Conservation (phyloP, 2,113 vertebrate species). For the Salminus brasiliensis region DNA sequence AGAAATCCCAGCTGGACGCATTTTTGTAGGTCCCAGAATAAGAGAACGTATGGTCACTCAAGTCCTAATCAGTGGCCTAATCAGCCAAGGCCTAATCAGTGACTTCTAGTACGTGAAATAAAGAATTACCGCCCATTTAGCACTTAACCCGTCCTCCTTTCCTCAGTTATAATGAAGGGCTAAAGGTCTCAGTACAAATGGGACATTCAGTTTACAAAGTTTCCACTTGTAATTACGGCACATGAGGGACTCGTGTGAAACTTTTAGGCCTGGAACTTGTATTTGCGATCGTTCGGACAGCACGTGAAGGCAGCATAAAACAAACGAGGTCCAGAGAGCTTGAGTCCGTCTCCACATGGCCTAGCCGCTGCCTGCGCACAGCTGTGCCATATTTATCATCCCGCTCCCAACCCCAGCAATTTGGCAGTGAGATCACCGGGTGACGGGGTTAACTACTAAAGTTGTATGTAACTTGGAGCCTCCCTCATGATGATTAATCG, state of each 20-base stretch:
- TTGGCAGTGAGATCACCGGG: slow-evolving; percentile 86
- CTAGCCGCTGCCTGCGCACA: slow-evolving; percentile 65
- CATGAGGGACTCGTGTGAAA: not conserved
- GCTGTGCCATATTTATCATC: slow-evolving; percentile 86
- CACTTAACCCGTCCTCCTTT: too few species aligned
- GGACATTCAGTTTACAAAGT: not conserved
- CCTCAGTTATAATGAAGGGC: not conserved
- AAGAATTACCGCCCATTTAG: too few species aligned
- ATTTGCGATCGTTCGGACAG: not conserved
- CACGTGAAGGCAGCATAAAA: slow-evolving; percentile 20
- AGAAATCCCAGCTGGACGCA: too few species aligned
- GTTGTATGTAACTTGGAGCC: slow-evolving; percentile 89
- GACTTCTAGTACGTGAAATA: too few species aligned
- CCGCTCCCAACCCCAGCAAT: slow-evolving; percentile 80
- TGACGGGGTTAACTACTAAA: slow-evolving; percentile 94
- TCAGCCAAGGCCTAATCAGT: too few species aligned
- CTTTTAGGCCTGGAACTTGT: not conserved
- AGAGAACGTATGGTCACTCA: too few species aligned
- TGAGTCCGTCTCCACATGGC: slow-evolving; percentile 63
- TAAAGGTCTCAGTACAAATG: not conserved
- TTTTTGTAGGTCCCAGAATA: too few species aligned
- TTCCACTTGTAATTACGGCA: not conserved
- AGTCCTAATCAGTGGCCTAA: too few species aligned
- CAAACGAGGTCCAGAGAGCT: slow-evolving; percentile 49
- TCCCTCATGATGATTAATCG: slow-evolving; percentile 89